Evolutionary conservation across 1,140 invertebrate genomes (phyloP).

Genomic region (Macrosteles quadrilineatus): DNA sequence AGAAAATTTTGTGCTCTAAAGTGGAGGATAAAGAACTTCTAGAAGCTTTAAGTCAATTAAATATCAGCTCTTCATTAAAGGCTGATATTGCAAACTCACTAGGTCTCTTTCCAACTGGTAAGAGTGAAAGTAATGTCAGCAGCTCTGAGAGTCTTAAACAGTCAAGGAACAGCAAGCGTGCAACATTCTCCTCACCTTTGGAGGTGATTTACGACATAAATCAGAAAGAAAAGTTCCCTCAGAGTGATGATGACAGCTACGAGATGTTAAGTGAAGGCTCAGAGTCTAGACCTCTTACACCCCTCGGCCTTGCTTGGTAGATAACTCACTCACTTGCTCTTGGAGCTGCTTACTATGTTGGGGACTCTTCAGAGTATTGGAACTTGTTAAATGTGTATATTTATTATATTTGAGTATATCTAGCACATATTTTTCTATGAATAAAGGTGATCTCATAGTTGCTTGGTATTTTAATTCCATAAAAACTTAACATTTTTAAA

Average conservation of each 20-base stretch:
- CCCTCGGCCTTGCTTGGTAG: conserved; percentile 6
- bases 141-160: not conserved
- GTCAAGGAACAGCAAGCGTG: not conserved
- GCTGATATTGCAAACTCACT: conserved; percentile 6
- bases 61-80: conserved; percentile 5
- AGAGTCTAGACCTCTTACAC: conserved; percentile 5
- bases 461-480: too few relatives aligned
- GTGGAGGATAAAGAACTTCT: conserved; percentile 21
- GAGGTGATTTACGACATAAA: conserved; percentile 2
- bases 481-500: too few relatives aligned
- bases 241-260: conserved; percentile 25
- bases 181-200: conserved; percentile 12
- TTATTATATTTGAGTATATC: not conserved
- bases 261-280: conserved; percentile 22
- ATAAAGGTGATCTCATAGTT: conserved; percentile 15
- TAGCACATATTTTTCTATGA: conserved; percentile 21
- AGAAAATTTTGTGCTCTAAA: not conserved
- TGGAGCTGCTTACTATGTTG: not conserved
- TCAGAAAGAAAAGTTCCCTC: conserved; percentile 17
- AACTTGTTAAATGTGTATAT: conserved; percentile 1
- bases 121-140: not conserved
- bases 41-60: conserved; percentile 11
- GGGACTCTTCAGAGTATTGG: not conserved
- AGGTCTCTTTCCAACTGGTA: not conserved
- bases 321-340: not conserved